phyloP scores from a whole-genome alignment of 2,888 invertebrate genomes.

The Terebella lapidaria region DNA sequence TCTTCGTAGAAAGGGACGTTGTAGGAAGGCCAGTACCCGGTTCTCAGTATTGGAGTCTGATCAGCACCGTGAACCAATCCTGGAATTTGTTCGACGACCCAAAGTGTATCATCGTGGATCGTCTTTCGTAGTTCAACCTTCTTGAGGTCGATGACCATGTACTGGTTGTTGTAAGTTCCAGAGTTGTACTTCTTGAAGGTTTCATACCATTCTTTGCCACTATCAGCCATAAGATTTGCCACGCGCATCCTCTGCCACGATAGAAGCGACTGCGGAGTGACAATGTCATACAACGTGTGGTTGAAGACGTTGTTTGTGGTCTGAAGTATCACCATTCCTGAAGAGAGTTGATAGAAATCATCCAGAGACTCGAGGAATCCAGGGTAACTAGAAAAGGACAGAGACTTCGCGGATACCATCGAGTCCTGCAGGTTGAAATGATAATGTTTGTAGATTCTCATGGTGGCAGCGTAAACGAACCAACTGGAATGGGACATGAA shows the following conservation, averaged over 20 bases:
- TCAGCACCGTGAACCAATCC: conserved; percentile 41
- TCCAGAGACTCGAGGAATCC: conserved; percentile 49
- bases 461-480: conserved; percentile 45
- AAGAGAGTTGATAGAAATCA: conserved; percentile 46
- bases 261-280: conserved; percentile 37
- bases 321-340: conserved; percentile 45
- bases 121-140: conserved; percentile 30
- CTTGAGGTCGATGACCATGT: conserved; percentile 50
- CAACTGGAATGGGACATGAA: conserved; percentile 50
- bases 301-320: conserved; percentile 49
- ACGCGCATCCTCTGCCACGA: conserved; percentile 49
- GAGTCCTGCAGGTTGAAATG: conserved; percentile 40
- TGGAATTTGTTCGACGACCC: conserved; percentile 51
- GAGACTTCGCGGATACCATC: conserved; percentile 29
- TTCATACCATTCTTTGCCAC: conserved; percentile 42
- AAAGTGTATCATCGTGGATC: conserved; percentile 41
- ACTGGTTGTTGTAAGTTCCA: conserved; percentile 54
- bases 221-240: conserved; percentile 46
- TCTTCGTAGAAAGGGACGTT: conserved; percentile 49
- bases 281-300: conserved; percentile 33
- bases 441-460: conserved; percentile 48
- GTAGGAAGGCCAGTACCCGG: conserved; percentile 52
- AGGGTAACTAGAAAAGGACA: conserved; percentile 50
- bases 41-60: conserved; percentile 37
- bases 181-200: conserved; percentile 40